phyloP scores from a whole-genome alignment of 2,113 vertebrate species.

The Onychostruthus taczanowskii region DNA sequence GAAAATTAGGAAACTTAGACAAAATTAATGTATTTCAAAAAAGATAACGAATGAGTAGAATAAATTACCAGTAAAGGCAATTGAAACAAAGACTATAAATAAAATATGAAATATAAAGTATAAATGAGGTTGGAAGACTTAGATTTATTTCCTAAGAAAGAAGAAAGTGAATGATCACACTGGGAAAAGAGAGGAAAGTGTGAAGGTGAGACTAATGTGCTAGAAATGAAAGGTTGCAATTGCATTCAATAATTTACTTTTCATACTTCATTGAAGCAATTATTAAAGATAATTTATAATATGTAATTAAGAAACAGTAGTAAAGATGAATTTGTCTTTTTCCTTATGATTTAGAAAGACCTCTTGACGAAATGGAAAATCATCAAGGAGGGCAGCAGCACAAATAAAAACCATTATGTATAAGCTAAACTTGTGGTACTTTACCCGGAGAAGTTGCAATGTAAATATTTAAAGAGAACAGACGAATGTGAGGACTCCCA shows the following conservation, averaged over 20 bases:
- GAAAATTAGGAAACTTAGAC: neutral
- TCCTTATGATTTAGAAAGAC: neutral
- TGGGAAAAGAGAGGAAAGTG: neutral
- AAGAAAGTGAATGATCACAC: neutral
- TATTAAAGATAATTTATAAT: constrained; percentile 9
- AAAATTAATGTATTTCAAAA: constrained; percentile 14
- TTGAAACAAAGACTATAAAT: constrained; percentile 60
- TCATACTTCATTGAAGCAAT: neutral
- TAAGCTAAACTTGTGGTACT: neutral
- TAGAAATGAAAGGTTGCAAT: neutral
- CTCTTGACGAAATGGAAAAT: neutral
- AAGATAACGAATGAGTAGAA: constrained; percentile 25
- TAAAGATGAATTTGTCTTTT: neutral
- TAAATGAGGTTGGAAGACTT: constrained; percentile 51
- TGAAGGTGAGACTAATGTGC: constrained; percentile 18
- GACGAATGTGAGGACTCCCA: constrained; percentile 24
- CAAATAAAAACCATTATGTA: constrained; percentile 10
- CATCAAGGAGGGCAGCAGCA: neutral
- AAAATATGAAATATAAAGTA: constrained; percentile 63
- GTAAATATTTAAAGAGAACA: constrained; percentile 65
- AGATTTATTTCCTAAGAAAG: constrained; percentile 56
- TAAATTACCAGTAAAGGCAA: constrained; percentile 56
- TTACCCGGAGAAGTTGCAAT: neutral
- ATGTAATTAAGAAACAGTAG: neutral
- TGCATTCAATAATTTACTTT: constrained; percentile 15